A percentile compares a stretch with the other conserved stretches of the same genome.
Evolutionary conservation across 1,140 invertebrate genomes (phyloP).

Genomic region (Diabrotica undecimpunctata): DNA sequence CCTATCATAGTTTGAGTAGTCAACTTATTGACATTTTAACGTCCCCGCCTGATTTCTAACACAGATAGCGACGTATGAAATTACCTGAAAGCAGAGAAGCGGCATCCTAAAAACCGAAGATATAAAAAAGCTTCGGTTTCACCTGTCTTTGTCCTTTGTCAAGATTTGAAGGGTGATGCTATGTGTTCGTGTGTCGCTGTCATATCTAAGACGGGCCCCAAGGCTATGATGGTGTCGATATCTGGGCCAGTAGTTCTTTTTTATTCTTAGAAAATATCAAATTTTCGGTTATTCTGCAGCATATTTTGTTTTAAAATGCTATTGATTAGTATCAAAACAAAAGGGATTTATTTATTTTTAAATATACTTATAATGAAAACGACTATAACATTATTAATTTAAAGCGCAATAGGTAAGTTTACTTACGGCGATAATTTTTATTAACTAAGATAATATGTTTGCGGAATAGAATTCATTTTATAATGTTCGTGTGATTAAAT

Average conservation of each 20-base stretch:
- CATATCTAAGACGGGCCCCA: slow-evolving; percentile 1
- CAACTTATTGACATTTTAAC: slow-evolving; percentile 42
- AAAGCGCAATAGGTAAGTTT: no score
- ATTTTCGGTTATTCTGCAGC: not conserved
- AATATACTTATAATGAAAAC: no score
- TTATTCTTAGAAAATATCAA: not conserved
- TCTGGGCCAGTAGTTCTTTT: slow-evolving; percentile 14
- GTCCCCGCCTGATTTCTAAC: slow-evolving; percentile 37
- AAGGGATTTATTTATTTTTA: no score
- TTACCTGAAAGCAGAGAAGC: slow-evolving; percentile 32
- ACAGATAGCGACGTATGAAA: slow-evolving; percentile 39
- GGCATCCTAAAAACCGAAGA: slow-evolving; percentile 27
- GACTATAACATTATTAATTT: no score
- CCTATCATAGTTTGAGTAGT: slow-evolving; percentile 27
- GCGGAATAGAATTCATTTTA: no score
- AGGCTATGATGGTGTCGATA: slow-evolving; percentile 24
- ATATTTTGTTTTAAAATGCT: no score
- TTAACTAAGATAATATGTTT: no score
- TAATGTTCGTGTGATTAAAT: no score
- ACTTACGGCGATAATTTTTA: no score
- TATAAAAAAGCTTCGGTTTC: slow-evolving; percentile 38
- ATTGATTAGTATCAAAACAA: no score
- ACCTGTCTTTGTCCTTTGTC: slow-evolving; percentile 38
- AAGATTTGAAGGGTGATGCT: slow-evolving; percentile 29
- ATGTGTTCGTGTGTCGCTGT: slow-evolving; percentile 9